These are phyloP conservation scores for Calephelis virginiensis DNA, from an alignment of 1,140 invertebrate species.

Conservation along the genomic window DNA sequence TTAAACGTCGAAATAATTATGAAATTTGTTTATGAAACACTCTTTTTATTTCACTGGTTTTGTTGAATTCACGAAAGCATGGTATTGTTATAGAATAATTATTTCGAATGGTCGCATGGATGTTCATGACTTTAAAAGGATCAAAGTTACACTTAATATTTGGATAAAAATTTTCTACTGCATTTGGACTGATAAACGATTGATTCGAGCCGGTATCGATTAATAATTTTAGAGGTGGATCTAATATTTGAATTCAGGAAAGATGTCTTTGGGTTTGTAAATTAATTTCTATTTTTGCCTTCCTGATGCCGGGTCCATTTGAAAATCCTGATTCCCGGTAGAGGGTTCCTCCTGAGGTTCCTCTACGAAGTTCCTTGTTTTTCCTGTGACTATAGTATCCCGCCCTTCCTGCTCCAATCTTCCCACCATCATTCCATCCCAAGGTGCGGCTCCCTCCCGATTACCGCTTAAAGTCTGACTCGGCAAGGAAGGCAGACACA, in stretches of 20 bases:
- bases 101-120: conserved; percentile 20
- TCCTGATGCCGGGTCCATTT: conserved; percentile 3
- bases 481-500: too few species aligned
- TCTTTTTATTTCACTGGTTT: conserved; percentile 13
- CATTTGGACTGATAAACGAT: conserved; percentile 22
- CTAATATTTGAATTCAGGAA: conserved; percentile 24
- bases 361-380: too few species aligned
- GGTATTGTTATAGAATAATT: conserved; percentile 22
- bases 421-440: too few species aligned
- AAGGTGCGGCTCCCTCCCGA: too few species aligned
- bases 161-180: conserved; percentile 19
- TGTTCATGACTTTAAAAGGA: conserved; percentile 21
- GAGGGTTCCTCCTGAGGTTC: conserved; percentile 4
- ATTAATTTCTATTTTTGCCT: conserved; percentile 28
- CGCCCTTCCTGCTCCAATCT: too few species aligned
- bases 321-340: conserved; percentile 22
- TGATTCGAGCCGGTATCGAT: conserved; percentile 25
- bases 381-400: too few species aligned
- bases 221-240: conserved; percentile 26
- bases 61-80: conserved; percentile 20
- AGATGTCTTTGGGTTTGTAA: conserved; percentile 26
- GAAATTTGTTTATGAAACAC: conserved; percentile 23
- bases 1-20: conserved; percentile 22
- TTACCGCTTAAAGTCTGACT: too few species aligned
- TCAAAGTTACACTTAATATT: conserved; percentile 18